These are phyloP conservation scores for Eupristina koningsbergeri DNA, from an alignment of 1,140 invertebrate species.

Conservation along the genomic window DNA sequence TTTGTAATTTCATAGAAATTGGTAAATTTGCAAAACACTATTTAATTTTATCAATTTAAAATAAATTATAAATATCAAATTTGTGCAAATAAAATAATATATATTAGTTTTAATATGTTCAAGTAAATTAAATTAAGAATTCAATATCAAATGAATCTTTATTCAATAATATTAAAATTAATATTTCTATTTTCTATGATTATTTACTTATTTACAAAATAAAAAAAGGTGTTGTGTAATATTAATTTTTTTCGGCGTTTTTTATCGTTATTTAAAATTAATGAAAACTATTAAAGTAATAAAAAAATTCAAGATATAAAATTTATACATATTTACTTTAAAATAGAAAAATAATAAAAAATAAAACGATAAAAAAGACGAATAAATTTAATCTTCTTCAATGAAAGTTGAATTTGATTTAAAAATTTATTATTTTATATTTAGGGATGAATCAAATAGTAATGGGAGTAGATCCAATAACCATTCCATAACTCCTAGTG, in stretches of 20 bases:
- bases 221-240: not conserved
- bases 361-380: not conserved
- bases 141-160: no score
- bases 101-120: no score
- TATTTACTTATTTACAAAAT: not conserved
- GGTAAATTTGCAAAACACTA: not conserved
- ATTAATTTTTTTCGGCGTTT: not conserved
- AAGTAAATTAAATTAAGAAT: no score
- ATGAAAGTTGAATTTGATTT: not conserved
- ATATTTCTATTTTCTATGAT: slow-evolving; percentile 17
- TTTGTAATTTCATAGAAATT: not conserved
- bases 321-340: no score
- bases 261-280: not conserved
- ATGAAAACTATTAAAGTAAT: not conserved
- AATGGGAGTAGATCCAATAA: slow-evolving; percentile 57
- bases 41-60: not conserved
- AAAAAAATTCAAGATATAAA: not conserved
- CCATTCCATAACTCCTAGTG: slow-evolving; percentile 62
- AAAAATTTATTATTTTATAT: slow-evolving; percentile 38
- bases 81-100: no score
- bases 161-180: not conserved
- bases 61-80: no score
- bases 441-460: slow-evolving; percentile 61
- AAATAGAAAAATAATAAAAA: no score
- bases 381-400: not conserved